Evolutionary conservation across 2,888 invertebrate species (phyloP).

Genomic region (Embidobia sp.): DNA sequence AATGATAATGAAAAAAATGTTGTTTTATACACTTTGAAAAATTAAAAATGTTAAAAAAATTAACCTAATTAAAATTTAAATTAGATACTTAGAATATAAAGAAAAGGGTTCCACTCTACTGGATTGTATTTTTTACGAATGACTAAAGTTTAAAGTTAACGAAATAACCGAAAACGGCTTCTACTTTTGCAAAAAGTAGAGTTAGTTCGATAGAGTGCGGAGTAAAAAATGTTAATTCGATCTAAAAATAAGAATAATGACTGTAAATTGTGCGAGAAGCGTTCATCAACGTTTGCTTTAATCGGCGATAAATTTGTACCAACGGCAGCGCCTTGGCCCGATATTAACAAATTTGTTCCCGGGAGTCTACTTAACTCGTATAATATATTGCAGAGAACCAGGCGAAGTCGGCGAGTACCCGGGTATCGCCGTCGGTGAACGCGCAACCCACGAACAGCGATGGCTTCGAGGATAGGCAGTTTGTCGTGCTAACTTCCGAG

Average conservation of each 20-base stretch:
- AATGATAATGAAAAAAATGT: too few relatives aligned
- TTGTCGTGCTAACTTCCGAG: slow-evolving; percentile 96
- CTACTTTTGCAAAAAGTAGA: too few relatives aligned
- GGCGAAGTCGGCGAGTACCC: slow-evolving; percentile 81
- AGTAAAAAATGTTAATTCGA: slow-evolving; percentile 4
- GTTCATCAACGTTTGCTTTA: slow-evolving; percentile 35
- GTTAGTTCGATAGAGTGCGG: too few relatives aligned
- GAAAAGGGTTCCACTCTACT: too few relatives aligned
- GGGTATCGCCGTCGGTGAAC: slow-evolving; percentile 90
- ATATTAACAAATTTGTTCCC: slow-evolving; percentile 52
- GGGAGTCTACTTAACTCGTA: slow-evolving; percentile 32
- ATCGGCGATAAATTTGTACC: slow-evolving; percentile 42
- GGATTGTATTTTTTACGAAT: too few relatives aligned
- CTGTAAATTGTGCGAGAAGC: not conserved
- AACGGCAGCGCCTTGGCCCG: slow-evolving; percentile 24
- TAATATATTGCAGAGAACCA: slow-evolving; percentile 72
- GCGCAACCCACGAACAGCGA: slow-evolving; percentile 81
- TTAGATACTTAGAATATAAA: too few relatives aligned
- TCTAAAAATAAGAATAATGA: not conserved
- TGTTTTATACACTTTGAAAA: too few relatives aligned
- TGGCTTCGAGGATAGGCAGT: slow-evolving; percentile 91
- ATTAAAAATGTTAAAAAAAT: too few relatives aligned
- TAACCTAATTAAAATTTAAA: too few relatives aligned
- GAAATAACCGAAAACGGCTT: too few relatives aligned
- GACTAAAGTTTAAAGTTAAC: too few relatives aligned